Evolutionary conservation across 2,797 vertebrate genomes (phyloP).

Genomic region (Echiichthys vipera): DNA sequence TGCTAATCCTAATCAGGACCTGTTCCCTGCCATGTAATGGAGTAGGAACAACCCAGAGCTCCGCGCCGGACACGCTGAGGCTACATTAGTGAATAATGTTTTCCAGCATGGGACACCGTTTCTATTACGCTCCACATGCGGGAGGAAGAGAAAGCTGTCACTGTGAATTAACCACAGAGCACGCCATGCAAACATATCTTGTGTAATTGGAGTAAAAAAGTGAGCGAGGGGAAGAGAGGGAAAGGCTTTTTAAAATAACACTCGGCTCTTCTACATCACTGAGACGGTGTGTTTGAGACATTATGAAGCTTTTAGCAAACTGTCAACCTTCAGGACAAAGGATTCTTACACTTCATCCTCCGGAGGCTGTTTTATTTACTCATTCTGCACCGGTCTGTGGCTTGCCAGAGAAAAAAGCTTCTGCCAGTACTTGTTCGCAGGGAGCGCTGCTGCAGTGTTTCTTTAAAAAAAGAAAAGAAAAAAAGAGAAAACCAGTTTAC

Average conservation of each 20-base stretch:
- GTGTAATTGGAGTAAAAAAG: constrained; percentile 82
- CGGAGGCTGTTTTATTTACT: constrained; percentile 76
- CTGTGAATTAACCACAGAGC: constrained; percentile 84
- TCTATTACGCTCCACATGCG: constrained; percentile 87
- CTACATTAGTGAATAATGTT: constrained; percentile 88
- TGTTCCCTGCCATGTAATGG: constrained; percentile 86
- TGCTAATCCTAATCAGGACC: constrained; percentile 87
- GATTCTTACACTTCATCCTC: constrained; percentile 77
- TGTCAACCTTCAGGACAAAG: constrained; percentile 86
- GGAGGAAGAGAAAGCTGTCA: constrained; percentile 89
- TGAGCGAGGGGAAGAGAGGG: constrained; percentile 39
- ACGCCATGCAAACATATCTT: constrained; percentile 75
- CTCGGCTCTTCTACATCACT: constrained; percentile 68
- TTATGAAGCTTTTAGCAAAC: constrained; percentile 89
- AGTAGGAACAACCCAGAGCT: constrained; percentile 79
- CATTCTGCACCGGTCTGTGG: constrained; percentile 51
- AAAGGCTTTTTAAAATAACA: constrained; percentile 84
- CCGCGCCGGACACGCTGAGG: constrained; percentile 77
- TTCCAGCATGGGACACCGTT: constrained; percentile 83
- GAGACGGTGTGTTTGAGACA: constrained; percentile 82
- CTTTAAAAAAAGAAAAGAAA: constrained; percentile 63
- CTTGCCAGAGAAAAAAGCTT: constrained; percentile 74
- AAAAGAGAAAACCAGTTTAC: constrained; percentile 88
- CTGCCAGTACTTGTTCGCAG: constrained; percentile 86
- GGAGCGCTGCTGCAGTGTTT: constrained; percentile 86